Evolutionary conservation across 2,888 invertebrate genomes (phyloP), one percentile per base, ranked within the genome.

Genomic region (Agrochola litura): DNA sequence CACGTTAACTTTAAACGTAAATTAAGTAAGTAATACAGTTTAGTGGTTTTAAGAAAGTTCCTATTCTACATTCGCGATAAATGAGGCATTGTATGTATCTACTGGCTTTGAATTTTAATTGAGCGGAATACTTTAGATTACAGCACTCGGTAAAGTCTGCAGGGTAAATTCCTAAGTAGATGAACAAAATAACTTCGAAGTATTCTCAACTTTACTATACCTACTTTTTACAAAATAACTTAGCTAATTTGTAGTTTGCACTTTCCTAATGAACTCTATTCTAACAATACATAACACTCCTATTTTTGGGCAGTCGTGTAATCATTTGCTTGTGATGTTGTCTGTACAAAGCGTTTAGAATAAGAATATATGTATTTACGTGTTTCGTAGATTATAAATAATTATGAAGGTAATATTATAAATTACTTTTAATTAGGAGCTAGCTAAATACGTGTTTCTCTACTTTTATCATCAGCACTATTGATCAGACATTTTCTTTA

Each of bases 81-180:
- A 70, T 71, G 56, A 54, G 52, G 3, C 52, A 67, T 81, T 71
- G 25, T 64, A 73, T 71, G 25, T 64, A 73, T n/a, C 41, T 72
- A 65, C 65, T 66, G 46, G 22, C 46, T 25, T 14, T 66, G 73
- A 70, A 73, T 82, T 70, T 52, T 41, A 71, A 83, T 64, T 41
- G 46, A 41, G 9, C 41, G 19, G 16, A 6, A 46, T 25, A 66
- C 25, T 56, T 52, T 37, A 16, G 16, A 68, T 68, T n/a, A n/a
- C 22, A 56, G 16, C 10, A n/a, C 54, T 67, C 56, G n/a, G n/a
- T 68, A 68, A 67, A 22, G 30, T 37, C 37, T 37, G 46, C 4
- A 63, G 19, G 22, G 49, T 70, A 37, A 19, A 19, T 25, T 19
- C 1, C 0, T 41, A 49, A 4, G 9, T 49, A 67, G 9, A 25